Conservation (phyloP, 2,113 vertebrate genomes). For the Nothoprocta pentlandii region DNA sequence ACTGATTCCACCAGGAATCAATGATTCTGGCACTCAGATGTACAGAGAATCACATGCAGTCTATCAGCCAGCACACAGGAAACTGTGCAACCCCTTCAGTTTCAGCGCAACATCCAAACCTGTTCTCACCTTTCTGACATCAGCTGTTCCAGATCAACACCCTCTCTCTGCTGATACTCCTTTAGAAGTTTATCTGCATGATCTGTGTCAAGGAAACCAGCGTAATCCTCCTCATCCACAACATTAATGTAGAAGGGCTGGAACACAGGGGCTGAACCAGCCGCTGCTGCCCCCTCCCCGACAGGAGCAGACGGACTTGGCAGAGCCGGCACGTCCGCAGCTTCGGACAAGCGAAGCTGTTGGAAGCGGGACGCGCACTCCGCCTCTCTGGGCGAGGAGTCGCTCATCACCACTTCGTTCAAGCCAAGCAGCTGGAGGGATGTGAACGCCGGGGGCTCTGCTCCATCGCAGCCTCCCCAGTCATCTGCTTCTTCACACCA, state of each 20-base stretch:
- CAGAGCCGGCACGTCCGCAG: background rate
- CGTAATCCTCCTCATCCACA: slow-evolving; percentile 81
- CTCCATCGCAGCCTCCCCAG: slow-evolving; percentile 79
- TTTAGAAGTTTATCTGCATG: slow-evolving; percentile 79
- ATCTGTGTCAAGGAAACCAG: slow-evolving; percentile 43
- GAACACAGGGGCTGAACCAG: slow-evolving; percentile 61
- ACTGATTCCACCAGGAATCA: background rate
- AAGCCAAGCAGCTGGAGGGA: background rate
- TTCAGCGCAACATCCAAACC: background rate
- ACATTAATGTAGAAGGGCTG: slow-evolving; percentile 83
- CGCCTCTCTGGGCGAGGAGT: background rate
- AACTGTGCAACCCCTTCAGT: background rate
- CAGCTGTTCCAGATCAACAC: slow-evolving; percentile 64
- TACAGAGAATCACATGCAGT: background rate
- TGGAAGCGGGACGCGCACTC: slow-evolving; percentile 77
- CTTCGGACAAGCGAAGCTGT: slow-evolving; percentile 68
- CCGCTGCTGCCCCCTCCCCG: fast-evolving
- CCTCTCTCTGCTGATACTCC: slow-evolving; percentile 85
- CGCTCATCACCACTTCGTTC: background rate
- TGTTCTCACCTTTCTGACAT: slow-evolving; percentile 76
- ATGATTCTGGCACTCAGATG: background rate
- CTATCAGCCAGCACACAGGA: background rate
- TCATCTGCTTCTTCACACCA: slow-evolving; percentile 88
- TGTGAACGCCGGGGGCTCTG: background rate
- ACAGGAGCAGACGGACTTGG: background rate